phyloP scores from a whole-genome alignment of 2,113 vertebrate genomes.

The Amblyopsis rosae region DNA sequence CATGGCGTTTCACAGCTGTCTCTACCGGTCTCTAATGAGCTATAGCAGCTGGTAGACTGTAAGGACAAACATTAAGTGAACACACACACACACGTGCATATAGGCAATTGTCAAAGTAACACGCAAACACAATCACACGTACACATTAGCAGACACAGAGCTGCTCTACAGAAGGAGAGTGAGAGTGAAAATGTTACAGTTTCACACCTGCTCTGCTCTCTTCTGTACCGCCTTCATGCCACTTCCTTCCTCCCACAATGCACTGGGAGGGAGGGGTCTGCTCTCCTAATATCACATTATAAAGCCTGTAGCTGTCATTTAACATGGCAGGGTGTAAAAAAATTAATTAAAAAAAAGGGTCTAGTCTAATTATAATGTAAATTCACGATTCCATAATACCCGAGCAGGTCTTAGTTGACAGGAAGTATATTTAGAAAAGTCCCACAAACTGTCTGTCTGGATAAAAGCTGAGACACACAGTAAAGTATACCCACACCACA shows the following conservation, averaged over 20 bases:
- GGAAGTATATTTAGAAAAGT: too few relatives aligned
- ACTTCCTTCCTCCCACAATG: slow-evolving; percentile 60
- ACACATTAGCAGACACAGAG: slow-evolving; percentile 6
- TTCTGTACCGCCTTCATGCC: neutral
- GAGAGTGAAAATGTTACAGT: neutral
- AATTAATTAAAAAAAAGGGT: too few relatives aligned
- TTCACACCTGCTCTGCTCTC: slow-evolving; percentile 31
- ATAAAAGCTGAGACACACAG: too few relatives aligned
- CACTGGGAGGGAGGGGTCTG: slow-evolving; percentile 5
- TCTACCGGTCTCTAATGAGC: slow-evolving; percentile 51
- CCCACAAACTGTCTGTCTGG: too few relatives aligned
- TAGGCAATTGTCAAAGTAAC: neutral
- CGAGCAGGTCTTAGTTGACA: too few relatives aligned
- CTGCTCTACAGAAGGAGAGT: neutral
- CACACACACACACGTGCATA: slow-evolving; percentile 20
- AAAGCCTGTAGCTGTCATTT: neutral
- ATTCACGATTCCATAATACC: too few relatives aligned
- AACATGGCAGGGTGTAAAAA: too few relatives aligned
- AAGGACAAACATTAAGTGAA: neutral
- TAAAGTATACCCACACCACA: too few relatives aligned
- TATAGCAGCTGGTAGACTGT: slow-evolving; percentile 56
- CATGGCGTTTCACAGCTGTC: slow-evolving; percentile 69
- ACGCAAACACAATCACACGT: slow-evolving; percentile 15
- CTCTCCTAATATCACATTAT: slow-evolving; percentile 3
- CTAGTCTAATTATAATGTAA: too few relatives aligned